These are phyloP conservation scores for Phalacrocorax pelagicus DNA, from an alignment of 2,113 vertebrate species.

Conservation along the genomic window DNA sequence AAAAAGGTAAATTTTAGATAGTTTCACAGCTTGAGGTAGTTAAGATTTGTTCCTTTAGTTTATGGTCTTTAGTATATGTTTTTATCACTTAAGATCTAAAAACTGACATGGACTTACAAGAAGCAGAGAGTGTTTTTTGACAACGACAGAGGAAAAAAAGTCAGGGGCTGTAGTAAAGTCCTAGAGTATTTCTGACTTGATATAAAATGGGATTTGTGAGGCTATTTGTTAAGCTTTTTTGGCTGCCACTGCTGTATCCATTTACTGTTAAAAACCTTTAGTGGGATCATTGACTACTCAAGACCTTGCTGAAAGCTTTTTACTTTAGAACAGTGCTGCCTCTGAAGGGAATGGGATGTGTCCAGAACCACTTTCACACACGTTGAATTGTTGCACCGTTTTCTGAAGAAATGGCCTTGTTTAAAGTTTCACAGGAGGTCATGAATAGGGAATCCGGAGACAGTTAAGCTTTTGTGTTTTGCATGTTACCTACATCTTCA, in stretches of 20 bases:
- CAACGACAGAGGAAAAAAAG: not conserved
- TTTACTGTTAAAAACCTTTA: not conserved
- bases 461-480: not conserved
- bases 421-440: not conserved
- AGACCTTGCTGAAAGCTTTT: not conserved
- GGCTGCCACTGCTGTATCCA: not conserved
- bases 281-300: not conserved
- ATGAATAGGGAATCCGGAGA: not conserved
- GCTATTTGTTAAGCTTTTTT: not conserved
- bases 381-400: not conserved
- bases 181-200: not conserved
- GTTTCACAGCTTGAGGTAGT: not conserved
- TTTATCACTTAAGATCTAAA: not conserved
- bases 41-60: not conserved
- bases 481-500: not conserved
- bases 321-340: not conserved
- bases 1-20: not conserved
- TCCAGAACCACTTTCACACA: not conserved
- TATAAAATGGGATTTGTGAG: not conserved
- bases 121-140: not conserved
- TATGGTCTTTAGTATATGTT: not conserved
- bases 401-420: not conserved
- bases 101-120: not conserved
- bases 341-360: not conserved
- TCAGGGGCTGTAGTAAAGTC: not conserved